These are phyloP conservation scores for Oxyscelio sp. DNA, from an alignment of 2,888 invertebrate genomes.

Conservation along the genomic window DNA sequence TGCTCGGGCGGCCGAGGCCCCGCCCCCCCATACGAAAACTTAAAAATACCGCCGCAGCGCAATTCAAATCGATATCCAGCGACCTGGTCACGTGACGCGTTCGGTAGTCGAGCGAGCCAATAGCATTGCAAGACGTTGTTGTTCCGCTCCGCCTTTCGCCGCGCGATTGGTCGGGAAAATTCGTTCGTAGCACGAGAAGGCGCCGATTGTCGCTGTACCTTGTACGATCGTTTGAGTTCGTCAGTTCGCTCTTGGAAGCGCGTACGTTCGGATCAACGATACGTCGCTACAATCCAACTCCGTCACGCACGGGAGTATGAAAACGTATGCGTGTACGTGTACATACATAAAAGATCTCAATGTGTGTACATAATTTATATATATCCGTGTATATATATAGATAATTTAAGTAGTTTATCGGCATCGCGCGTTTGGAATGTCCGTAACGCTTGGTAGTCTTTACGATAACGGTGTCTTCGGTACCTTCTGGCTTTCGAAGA, in stretches of 20 bases:
- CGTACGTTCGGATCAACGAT: conserved; percentile 82
- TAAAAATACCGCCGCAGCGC: conserved; percentile 95
- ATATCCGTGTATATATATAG: conserved; percentile 16
- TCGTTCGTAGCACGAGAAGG: conserved; percentile 38
- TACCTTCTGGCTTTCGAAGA: conserved; percentile 40
- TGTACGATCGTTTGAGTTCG: conserved; percentile 56
- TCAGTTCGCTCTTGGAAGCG: conserved; percentile 86
- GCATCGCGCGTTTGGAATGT: conserved; percentile 41
- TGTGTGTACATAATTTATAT: conserved; percentile 20
- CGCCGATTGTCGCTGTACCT: conserved; percentile 38
- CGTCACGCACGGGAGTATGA: conserved; percentile 51
- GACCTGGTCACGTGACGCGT: conserved; percentile 89
- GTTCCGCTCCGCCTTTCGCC: conserved; percentile 77
- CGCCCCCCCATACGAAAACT: conserved; percentile 89
- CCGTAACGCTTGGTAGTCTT: conserved; percentile 41
- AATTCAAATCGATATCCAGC: conserved; percentile 93
- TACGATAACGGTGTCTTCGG: conserved; percentile 66
- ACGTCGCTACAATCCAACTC: conserved; percentile 84
- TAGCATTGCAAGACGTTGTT: conserved; percentile 72
- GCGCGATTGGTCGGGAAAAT: conserved; percentile 60
- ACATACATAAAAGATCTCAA: too few relatives aligned
- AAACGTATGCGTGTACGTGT: too few relatives aligned
- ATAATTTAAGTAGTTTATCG: conserved; percentile 27
- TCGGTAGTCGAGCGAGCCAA: conserved; percentile 85
- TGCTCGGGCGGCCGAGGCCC: conserved; percentile 80